These are phyloP conservation scores for Meliscaeva auricollis DNA, from an alignment of 2,888 invertebrate species.

Conservation along the genomic window DNA sequence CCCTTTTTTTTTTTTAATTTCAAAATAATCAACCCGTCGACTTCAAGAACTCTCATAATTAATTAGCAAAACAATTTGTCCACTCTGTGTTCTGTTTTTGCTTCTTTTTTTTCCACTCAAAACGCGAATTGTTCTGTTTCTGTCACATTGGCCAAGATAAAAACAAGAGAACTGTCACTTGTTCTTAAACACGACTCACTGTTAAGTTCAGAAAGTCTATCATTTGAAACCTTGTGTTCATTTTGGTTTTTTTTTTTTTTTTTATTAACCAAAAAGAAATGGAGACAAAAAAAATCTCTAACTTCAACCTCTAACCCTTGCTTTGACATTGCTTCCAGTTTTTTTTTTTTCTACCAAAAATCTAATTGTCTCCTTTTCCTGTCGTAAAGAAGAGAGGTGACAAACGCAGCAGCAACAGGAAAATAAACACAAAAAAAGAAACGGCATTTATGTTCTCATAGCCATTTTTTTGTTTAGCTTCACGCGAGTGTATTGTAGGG, in stretches of 20 bases:
- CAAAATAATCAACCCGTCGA: constrained; percentile 44
- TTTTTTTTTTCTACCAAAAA: constrained; percentile 18
- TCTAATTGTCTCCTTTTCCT: constrained; percentile 48
- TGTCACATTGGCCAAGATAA: constrained; percentile 58
- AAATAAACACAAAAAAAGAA: constrained; percentile 18
- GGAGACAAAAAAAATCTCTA: not conserved
- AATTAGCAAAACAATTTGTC: constrained; percentile 63
- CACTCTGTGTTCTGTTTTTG: not conserved
- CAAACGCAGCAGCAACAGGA: constrained; percentile 52
- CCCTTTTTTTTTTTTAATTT: constrained; percentile 2
- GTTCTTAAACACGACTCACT: constrained; percentile 10
- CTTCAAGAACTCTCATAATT: constrained; percentile 48
- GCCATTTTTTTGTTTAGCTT: constrained; percentile 20
- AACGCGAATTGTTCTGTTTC: constrained; percentile 55
- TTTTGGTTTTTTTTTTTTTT: constrained; percentile 19
- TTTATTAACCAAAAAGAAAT: constrained; percentile 14
- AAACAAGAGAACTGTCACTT: constrained; percentile 60
- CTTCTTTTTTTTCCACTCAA: constrained; percentile 15
- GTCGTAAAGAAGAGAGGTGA: constrained; percentile 39
- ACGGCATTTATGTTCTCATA: constrained; percentile 33
- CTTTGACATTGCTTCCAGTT: constrained; percentile 8
- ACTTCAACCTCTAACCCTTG: constrained; percentile 10
- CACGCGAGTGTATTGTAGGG: constrained; percentile 10
- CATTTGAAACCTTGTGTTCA: constrained; percentile 36
- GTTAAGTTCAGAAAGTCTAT: constrained; percentile 3